Base-by-base conservation (phyloP, 2,113 vertebrate genomes). In the Plestiodon gilberti region DNA sequence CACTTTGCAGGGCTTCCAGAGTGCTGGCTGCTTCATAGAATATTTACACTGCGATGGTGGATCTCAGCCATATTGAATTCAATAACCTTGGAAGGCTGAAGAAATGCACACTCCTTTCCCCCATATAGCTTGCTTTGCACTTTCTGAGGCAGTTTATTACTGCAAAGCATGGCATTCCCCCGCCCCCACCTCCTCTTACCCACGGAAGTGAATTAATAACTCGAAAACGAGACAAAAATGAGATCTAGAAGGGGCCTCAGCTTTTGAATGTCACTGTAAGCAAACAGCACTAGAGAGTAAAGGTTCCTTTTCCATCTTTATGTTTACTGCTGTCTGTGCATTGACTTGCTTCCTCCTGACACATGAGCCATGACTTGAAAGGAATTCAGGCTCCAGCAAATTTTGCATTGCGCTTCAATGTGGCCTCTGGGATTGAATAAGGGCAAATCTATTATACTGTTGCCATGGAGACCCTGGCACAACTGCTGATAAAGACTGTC, bases 391-490 rank as follows among this genome's bases (percentile, higher is more conserved):
- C 93, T 93, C 92, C 91, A 94, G 96, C 93, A 96, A 95, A 96
- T 96, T 97, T 96, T 96, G 93, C 94, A 95, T 95, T 2, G n/a
- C 52, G 64, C 96, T 96, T 97, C 96, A 93, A 52, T 92, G 96
- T 96, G 96, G 96, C 97, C 96, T 96, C 96, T 96, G 96, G 97
- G 98, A 98, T 96, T 97, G 97, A 98, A 97, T 97, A 97, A 98
- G 97, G 97, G 97, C 97, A 97, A 97, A 97, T 97, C 97, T 96
- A 98, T 98, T 98, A 97, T 97, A 96, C 95, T 94, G 98, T 99
- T 99, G 96, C 98, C 95, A 98, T 98, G 98, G 98, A 92, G 95
- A 99, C 97, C 95, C 94, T 97, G 97, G 98, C 98, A 99, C 96
- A 96, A 97, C 96, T 94, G 87, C 88, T 97, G 86, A 97, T 96